Conservation (phyloP, 2,113 vertebrate genomes). For the Ornithorhynchus anatinus region DNA sequence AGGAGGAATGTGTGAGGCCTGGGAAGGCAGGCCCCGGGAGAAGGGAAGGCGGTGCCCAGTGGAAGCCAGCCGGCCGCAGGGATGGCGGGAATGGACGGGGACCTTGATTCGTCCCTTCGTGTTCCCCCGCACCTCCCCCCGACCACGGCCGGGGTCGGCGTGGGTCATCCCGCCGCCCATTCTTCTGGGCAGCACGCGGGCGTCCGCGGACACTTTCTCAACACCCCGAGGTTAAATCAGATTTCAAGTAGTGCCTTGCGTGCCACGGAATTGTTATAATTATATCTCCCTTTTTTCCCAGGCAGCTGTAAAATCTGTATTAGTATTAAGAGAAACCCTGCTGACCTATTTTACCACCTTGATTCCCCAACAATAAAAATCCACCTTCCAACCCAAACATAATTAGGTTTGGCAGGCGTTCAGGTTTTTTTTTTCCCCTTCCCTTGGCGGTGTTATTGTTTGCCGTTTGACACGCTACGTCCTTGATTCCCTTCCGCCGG, state of each 20-base stretch:
- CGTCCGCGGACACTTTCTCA: background rate
- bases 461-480: constrained; percentile 41
- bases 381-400: constrained; percentile 65
- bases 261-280: constrained; percentile 28
- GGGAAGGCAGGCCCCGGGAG: background rate
- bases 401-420: constrained; percentile 69
- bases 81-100: background rate
- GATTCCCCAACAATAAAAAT: constrained; percentile 61
- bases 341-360: constrained; percentile 56
- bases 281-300: background rate
- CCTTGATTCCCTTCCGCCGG: constrained; percentile 73
- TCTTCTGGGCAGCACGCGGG: background rate
- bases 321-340: constrained; percentile 44
- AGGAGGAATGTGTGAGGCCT: background rate
- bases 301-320: constrained; percentile 57
- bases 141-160: background rate
- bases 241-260: background rate
- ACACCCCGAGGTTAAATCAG: background rate
- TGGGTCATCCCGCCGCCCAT: background rate
- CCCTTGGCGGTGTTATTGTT: constrained; percentile 49
- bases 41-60: background rate
- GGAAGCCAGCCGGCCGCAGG: no score
- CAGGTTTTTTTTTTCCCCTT: constrained; percentile 53
- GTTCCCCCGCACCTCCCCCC: rapidly evolving
- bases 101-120: background rate